Conservation (phyloP, 2,888 invertebrate species). For the Trichacis sp. region DNA sequence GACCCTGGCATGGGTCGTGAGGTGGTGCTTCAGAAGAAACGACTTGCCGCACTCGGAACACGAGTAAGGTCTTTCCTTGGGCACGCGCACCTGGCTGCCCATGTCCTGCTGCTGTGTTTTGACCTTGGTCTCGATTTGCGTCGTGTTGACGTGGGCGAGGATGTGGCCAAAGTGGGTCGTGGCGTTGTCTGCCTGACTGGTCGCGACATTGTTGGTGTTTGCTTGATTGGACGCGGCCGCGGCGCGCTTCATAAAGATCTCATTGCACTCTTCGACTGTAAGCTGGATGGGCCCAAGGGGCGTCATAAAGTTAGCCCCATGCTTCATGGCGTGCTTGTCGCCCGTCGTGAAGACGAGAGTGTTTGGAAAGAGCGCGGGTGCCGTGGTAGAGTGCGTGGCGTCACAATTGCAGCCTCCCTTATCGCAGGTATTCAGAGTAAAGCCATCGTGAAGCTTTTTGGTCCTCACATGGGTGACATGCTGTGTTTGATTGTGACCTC, state of each 20-base stretch:
- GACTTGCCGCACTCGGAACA: conserved; percentile 88
- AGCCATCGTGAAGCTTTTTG: conserved; percentile 66
- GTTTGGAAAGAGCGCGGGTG: conserved; percentile 65
- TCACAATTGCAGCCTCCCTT: conserved; percentile 67
- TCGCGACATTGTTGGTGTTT: conserved; percentile 60
- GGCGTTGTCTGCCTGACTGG: conserved; percentile 59
- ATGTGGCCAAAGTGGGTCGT: conserved; percentile 64
- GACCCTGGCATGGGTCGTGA: conserved; percentile 85
- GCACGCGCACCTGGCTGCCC: conserved; percentile 70
- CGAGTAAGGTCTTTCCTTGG: conserved; percentile 83
- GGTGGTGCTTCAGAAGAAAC: conserved; percentile 85
- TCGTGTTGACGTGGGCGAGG: conserved; percentile 67
- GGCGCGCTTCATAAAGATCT: conserved; percentile 82
- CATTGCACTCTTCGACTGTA: conserved; percentile 83
- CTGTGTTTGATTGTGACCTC: conserved; percentile 68
- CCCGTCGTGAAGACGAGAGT: conserved; percentile 66
- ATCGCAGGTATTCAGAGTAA: conserved; percentile 61
- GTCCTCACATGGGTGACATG: conserved; percentile 68
- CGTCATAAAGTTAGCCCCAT: conserved; percentile 73
- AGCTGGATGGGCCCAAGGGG: conserved; percentile 80
- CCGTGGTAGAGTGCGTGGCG: conserved; percentile 62
- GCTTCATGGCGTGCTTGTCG: conserved; percentile 71
- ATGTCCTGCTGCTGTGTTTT: conserved; percentile 74
- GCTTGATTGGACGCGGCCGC: conserved; percentile 73
- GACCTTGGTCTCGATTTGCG: conserved; percentile 71